phyloP scores from a whole-genome alignment of 2,113 vertebrate genomes.

The Ivindomyrus marchei region DNA sequence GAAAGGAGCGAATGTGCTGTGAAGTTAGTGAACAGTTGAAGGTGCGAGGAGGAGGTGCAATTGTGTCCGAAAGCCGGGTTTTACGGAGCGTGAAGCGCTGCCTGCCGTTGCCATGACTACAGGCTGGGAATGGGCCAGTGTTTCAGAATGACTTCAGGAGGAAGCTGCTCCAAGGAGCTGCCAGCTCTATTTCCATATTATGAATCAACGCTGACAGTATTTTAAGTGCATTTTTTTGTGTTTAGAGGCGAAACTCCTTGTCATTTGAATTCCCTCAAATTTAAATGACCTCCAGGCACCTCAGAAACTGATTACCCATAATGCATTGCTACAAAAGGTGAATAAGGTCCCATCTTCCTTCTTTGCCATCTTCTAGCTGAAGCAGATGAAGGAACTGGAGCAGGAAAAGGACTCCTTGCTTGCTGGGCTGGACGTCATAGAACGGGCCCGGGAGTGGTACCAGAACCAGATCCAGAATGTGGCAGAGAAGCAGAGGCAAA shows the following conservation, averaged over 20 bases:
- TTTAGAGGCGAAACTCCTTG: background rate
- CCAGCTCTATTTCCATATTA: background rate
- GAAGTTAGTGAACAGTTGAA: background rate
- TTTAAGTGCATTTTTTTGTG: background rate
- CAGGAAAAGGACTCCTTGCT: constrained; percentile 85
- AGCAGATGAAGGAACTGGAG: constrained; percentile 88
- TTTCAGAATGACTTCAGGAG: background rate
- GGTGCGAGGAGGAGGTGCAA: background rate
- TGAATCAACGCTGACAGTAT: background rate
- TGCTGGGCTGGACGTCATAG: constrained; percentile 82
- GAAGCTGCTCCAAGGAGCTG: background rate
- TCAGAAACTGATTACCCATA: background rate
- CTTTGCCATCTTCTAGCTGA: constrained; percentile 59
- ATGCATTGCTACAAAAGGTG: background rate
- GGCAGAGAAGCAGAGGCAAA: constrained; percentile 73
- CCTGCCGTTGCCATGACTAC: background rate
- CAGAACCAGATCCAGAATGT: constrained; percentile 80
- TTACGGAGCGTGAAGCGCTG: background rate
- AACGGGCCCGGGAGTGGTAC: constrained; percentile 79
- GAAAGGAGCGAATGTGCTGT: background rate
- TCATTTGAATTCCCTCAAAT: background rate
- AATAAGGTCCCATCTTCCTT: background rate
- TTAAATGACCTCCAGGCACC: background rate
- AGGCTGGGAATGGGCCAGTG: background rate
- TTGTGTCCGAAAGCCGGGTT: background rate